phyloP scores from a whole-genome alignment of 2,113 vertebrate genomes.

The Heteronetta atricapilla region DNA sequence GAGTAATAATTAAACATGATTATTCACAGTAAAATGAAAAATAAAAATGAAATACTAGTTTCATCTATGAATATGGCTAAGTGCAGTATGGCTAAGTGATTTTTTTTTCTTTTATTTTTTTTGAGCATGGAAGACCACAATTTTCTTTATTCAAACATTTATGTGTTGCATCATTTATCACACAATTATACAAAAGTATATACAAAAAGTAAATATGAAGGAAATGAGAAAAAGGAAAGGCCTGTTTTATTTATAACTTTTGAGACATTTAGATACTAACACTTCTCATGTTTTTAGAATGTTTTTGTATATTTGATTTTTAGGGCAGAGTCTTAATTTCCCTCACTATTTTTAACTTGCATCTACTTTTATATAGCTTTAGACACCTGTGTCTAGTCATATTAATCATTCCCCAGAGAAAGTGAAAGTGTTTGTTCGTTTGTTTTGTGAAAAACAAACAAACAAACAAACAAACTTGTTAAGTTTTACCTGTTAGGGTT shows the following conservation, averaged over 20 bases:
- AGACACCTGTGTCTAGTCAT: neutral
- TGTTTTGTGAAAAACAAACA: neutral
- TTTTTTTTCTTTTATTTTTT: neutral
- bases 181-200: neutral
- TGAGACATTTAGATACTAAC: neutral
- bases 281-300: neutral
- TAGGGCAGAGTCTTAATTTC: neutral
- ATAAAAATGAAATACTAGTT: neutral
- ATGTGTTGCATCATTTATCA: neutral
- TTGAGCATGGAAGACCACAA: neutral
- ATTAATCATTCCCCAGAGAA: neutral
- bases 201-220: neutral
- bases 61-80: neutral
- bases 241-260: neutral
- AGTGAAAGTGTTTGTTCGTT: neutral
- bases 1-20: neutral
- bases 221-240: neutral
- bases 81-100: too few relatives aligned
- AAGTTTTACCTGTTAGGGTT: too few relatives aligned
- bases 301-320: neutral
- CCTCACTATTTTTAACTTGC: neutral
- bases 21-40: neutral
- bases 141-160: neutral
- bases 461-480: neutral
- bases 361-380: neutral